phyloP scores from a whole-genome alignment of 1,140 invertebrate species.

The Scaptomyza hsui region DNA sequence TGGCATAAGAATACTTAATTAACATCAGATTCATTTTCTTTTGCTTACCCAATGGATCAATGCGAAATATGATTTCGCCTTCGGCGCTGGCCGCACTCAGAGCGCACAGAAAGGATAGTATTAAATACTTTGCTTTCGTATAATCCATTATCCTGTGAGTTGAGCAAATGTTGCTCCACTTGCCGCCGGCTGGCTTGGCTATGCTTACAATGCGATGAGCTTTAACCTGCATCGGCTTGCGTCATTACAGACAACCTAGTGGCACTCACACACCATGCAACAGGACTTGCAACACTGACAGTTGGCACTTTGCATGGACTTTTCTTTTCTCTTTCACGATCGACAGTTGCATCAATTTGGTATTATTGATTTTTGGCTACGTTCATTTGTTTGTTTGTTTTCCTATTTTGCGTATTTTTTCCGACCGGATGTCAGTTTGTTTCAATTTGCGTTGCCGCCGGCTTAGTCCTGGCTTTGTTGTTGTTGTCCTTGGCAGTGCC shows the following conservation, averaged over 20 bases:
- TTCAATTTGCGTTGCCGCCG: constrained; percentile 28
- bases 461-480: constrained; percentile 7
- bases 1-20: constrained; percentile 14
- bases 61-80: constrained; percentile 76
- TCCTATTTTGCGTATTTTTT: neutral
- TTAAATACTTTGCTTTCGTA: constrained; percentile 52
- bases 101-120: constrained; percentile 59
- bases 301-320: constrained; percentile 30
- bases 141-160: constrained; percentile 67
- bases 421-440: constrained; percentile 9
- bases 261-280: neutral
- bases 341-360: constrained; percentile 9
- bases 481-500: constrained; percentile 7
- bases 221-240: constrained; percentile 20
- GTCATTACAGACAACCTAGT: constrained; percentile 29
- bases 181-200: constrained; percentile 8
- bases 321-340: neutral
- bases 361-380: constrained; percentile 20
- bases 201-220: constrained; percentile 3
- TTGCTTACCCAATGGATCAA: constrained; percentile 78
- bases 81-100: constrained; percentile 47
- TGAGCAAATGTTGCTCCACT: constrained; percentile 26
- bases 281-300: neutral
- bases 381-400: neutral
- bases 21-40: constrained; percentile 8